phyloP scores from a whole-genome alignment of 2,888 invertebrate genomes.

The Euplexia lucipara region DNA sequence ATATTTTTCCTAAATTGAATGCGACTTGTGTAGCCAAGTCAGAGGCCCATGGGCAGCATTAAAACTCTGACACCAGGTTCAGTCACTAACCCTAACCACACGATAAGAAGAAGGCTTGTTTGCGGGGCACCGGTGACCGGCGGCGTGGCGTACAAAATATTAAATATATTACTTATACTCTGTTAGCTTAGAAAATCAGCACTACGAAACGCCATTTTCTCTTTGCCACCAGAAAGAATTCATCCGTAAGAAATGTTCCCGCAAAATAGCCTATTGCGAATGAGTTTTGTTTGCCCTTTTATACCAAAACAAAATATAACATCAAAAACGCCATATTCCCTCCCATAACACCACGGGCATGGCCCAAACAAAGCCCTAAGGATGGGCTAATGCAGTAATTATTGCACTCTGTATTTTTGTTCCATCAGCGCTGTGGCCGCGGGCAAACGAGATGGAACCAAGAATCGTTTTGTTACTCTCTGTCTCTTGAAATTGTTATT shows the following conservation, averaged over 20 bases:
- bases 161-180: no score
- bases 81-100: no score
- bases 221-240: background rate
- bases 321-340: conserved; percentile 12
- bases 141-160: no score
- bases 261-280: no score
- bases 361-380: conserved; percentile 31
- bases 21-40: no score
- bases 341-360: background rate
- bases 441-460: conserved; percentile 39
- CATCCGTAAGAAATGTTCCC: background rate
- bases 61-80: no score
- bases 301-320: conserved; percentile 11
- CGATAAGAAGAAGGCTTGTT: no score
- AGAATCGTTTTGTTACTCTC: conserved; percentile 21
- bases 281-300: no score
- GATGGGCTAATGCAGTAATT: conserved; percentile 53
- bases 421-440: conserved; percentile 24
- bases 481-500: conserved; percentile 42
- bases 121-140: no score
- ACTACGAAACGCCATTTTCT: background rate
- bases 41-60: no score
- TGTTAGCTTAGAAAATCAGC: no score
- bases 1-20: no score
- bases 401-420: conserved; percentile 55